Evolutionary conservation across 64 coral and sea anemone species (phyloP).

Genomic region (Anthopleura sola): DNA sequence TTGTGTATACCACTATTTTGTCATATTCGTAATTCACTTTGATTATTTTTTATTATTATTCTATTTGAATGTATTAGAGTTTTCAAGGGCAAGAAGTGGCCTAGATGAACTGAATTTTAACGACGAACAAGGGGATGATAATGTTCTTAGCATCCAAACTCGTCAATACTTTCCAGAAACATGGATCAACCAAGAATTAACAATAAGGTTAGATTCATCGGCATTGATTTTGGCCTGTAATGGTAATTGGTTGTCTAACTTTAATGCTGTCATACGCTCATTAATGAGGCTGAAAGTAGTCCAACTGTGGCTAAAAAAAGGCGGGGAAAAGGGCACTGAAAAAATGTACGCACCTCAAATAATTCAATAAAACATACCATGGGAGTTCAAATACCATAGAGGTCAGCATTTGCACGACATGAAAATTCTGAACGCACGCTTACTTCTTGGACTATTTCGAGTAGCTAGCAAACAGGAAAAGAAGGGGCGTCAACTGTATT

Average conservation of each 20-base stretch:
- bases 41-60: neutral
- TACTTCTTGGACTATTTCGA: no score
- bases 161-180: conserved; percentile 85
- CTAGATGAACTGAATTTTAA: neutral
- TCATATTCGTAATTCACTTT: neutral
- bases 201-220: conserved; percentile 47
- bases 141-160: conserved; percentile 40
- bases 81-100: conserved; percentile 32
- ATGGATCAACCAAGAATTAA: conserved; percentile 72
- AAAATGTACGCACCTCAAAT: no score
- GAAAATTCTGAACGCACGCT: no score
- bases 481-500: no score
- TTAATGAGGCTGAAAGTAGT: neutral
- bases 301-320: no score
- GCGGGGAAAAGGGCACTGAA: no score
- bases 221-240: neutral
- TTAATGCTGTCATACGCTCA: neutral
- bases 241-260: neutral
- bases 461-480: no score
- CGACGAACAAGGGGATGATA: conserved; percentile 45
- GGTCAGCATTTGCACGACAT: no score
- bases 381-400: no score
- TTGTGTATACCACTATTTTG: neutral
- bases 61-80: neutral
- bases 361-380: no score